Evolutionary conservation across 2,113 vertebrate species (phyloP).

Genomic region (Entomyzon cyanotis): DNA sequence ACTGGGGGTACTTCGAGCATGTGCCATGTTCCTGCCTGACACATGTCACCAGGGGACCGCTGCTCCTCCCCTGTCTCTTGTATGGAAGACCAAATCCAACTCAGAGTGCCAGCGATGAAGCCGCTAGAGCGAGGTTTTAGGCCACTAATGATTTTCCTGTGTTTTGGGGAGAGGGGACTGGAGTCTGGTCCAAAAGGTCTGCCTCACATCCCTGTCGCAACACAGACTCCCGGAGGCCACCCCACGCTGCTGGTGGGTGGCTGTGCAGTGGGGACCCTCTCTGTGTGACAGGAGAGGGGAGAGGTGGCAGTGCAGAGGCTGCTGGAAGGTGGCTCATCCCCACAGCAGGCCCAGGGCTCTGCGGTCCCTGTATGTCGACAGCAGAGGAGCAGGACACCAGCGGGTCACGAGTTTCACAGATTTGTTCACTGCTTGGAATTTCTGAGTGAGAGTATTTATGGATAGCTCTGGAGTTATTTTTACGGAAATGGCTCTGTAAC

Average conservation of each 20-base stretch:
- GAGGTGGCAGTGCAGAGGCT: not conserved
- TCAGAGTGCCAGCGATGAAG: not conserved
- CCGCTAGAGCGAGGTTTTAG: not conserved
- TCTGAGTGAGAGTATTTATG: slow-evolving; percentile 55
- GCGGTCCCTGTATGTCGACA: accelerated
- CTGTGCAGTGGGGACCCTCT: accelerated
- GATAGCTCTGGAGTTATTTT: slow-evolving; percentile 51
- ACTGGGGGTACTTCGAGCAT: not conserved
- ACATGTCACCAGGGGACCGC: not conserved
- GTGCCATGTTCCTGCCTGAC: slow-evolving; percentile 39
- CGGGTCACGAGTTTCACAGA: slow-evolving; percentile 43
- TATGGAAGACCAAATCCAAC: not conserved
- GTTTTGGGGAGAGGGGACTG: accelerated
- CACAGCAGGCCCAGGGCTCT: not conserved
- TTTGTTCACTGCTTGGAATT: slow-evolving; percentile 34
- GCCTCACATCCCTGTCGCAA: accelerated
- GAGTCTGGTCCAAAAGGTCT: not conserved
- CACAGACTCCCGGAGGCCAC: accelerated
- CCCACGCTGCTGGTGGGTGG: accelerated
- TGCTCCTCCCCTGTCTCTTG: not conserved
- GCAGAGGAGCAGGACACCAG: not conserved
- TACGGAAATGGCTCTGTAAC: slow-evolving; percentile 13
- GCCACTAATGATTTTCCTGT: not conserved
- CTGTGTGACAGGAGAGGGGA: not conserved
- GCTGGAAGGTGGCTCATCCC: not conserved